Evolutionary conservation across 2,888 invertebrate species (phyloP), one percentile per base, ranked within the genome.

Genomic region (Allygus modestus): DNA sequence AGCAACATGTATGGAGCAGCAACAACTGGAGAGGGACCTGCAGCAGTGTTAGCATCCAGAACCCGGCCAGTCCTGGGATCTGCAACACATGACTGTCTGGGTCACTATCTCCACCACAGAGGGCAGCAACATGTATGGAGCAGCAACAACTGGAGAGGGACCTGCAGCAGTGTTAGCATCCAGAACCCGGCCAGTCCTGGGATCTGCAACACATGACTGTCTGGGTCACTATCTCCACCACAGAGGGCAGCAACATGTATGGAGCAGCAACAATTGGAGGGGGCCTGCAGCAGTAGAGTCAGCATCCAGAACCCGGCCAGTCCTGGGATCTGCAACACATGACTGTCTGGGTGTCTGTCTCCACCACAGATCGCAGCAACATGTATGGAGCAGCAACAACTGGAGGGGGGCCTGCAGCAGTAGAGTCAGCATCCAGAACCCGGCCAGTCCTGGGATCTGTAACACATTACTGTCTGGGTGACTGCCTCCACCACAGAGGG

Each of bases 121-220:
- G 23, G 77, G 90, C 46, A 98, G 92, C 88, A 97, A 96, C 77
- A 94, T n/a, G n/a, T n/a, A n/a, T n/a, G n/a, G n/a, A n/a, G n/a
- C n/a, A n/a, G n/a, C n/a, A n/a, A n/a, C n/a, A n/a, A 91, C 88
- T 96, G 94, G 43, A 98, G 91, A 5, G 98, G 98, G 87, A 97
- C 91, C 91, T 98, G 97, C 88, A 98, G 93, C 37, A 98, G 91
- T 20, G 97, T 96, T 83, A 98, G 90, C 90, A 98, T 94, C 93
- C 98, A 95, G 90, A 97, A 98, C 69, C 97, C 96, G 75, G 97
- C 97, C 88, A 98, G 90, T 90, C 98, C 97, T 54, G 97, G 96
- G 87, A 97, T 95, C 97, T n/a, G 9, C n/a, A 37, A 17, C 77
- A 77, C 77, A 77, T 51, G 28, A 77, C 54, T 0, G 54, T 26